Evolutionary conservation across 2,888 invertebrate genomes (phyloP).

Genomic region (Calameuta filiformis): DNA sequence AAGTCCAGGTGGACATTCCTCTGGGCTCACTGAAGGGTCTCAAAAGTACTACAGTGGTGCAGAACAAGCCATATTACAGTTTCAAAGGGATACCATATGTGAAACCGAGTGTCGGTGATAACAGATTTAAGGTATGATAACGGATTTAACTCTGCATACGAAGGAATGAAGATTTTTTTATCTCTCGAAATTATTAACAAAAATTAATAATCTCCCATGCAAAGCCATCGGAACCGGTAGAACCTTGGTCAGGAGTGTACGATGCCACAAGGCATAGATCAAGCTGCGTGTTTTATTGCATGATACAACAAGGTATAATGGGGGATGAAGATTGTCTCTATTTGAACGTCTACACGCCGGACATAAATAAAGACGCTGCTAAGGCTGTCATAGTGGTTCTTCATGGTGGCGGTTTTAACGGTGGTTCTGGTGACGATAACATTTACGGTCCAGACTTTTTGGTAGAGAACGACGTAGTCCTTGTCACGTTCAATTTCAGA

Average conservation of each 20-base stretch:
- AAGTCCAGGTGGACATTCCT: constrained; percentile 47
- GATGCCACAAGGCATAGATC: constrained; percentile 52
- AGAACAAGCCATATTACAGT: constrained; percentile 28
- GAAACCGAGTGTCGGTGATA: constrained; percentile 34
- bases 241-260: constrained; percentile 52
- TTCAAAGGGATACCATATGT: constrained; percentile 49
- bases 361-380: constrained; percentile 24
- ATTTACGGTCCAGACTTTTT: constrained; percentile 43
- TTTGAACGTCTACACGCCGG: constrained; percentile 45
- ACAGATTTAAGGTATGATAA: constrained; percentile 42
- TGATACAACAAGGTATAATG: constrained; percentile 40
- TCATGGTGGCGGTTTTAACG: constrained; percentile 33
- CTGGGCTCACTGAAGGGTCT: constrained; percentile 53
- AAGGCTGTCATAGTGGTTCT: constrained; percentile 43
- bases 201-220: neutral
- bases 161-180: neutral
- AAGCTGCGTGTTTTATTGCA: constrained; percentile 51
- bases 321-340: constrained; percentile 49
- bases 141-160: constrained; percentile 32
- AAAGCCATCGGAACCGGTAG: constrained; percentile 40
- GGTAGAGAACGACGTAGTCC: constrained; percentile 39
- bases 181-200: neutral
- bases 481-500: constrained; percentile 45
- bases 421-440: constrained; percentile 23
- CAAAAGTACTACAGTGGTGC: constrained; percentile 36